These are phyloP conservation scores for Lomographa bimaculata DNA, from an alignment of 2,888 invertebrate genomes.

Conservation along the genomic window DNA sequence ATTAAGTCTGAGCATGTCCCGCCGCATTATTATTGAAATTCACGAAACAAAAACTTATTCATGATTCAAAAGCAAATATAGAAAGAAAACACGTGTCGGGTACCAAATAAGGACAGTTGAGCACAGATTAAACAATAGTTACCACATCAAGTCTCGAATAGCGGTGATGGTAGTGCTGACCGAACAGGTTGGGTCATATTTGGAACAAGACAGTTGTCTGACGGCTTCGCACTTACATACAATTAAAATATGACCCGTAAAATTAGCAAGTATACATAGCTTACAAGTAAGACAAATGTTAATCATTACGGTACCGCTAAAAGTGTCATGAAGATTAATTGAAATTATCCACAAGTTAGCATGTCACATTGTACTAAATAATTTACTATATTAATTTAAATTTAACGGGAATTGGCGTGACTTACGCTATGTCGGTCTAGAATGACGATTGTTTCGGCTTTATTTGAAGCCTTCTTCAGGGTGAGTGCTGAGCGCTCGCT, in stretches of 20 bases:
- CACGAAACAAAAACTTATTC: constrained; percentile 38
- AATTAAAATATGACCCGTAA: constrained; percentile 24
- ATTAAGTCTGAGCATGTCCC: constrained; percentile 35
- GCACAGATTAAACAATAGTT: too few species aligned
- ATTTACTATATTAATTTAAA: too few species aligned
- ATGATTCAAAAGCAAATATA: constrained; percentile 44
- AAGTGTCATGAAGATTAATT: too few species aligned
- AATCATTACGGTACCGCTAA: too few species aligned
- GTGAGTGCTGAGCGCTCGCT: too few species aligned
- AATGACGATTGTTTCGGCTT: too few species aligned
- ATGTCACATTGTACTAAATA: too few species aligned
- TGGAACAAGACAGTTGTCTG: constrained; percentile 36
- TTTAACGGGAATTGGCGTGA: too few species aligned
- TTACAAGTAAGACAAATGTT: constrained; percentile 4
- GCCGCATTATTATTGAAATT: constrained; percentile 32
- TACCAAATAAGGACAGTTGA: constrained; percentile 47
- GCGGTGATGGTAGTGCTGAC: constrained; percentile 47
- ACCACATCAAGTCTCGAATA: constrained; percentile 38
- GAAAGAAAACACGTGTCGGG: constrained; percentile 45
- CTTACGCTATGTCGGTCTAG: too few species aligned
- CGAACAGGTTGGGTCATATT: constrained; percentile 58
- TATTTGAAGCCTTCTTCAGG: too few species aligned
- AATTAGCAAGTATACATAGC: constrained; percentile 10
- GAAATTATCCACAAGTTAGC: too few species aligned
- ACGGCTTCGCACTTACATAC: constrained; percentile 15